Percentiles rank a stretch among this genome's conserved stretches.
Evolutionary conservation across 2,888 invertebrate species (phyloP).

Genomic region (Anoplius nigerrimus): DNA sequence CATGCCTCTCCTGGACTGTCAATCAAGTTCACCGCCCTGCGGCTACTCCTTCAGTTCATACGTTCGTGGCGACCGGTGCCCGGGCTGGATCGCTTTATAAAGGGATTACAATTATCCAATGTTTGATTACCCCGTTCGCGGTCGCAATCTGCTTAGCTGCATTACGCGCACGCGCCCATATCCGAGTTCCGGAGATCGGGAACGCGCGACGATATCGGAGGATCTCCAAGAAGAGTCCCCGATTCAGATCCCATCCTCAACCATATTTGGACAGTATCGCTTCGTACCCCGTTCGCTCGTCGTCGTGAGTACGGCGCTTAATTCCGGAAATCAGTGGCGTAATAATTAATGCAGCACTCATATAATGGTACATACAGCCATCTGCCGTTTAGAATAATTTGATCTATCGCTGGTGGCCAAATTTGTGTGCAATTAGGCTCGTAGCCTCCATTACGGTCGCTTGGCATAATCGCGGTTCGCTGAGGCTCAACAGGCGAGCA

Average conservation of each 20-base stretch:
- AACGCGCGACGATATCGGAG: neutral
- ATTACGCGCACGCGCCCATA: slow-evolving; percentile 24
- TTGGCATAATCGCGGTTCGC: neutral
- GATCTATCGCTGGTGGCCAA: too few species aligned
- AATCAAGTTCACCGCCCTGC: slow-evolving; percentile 67
- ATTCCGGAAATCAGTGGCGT: too few species aligned
- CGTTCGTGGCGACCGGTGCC: slow-evolving; percentile 29
- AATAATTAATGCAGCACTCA: too few species aligned
- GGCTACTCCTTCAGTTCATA: slow-evolving; percentile 52
- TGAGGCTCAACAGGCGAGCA: neutral
- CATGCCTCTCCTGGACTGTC: slow-evolving; percentile 67
- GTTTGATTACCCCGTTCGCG: slow-evolving; percentile 57
- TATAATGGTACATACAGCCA: too few species aligned
- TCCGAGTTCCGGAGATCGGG: slow-evolving; percentile 14
- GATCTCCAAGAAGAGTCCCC: too few species aligned
- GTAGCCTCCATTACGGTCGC: neutral
- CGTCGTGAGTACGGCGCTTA: too few species aligned
- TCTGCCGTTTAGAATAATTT: too few species aligned
- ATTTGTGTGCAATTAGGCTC: too few species aligned
- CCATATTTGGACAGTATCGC: too few species aligned
- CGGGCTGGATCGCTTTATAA: slow-evolving; percentile 61
- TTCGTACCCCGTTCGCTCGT: too few species aligned
- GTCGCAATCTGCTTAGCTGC: slow-evolving; percentile 50
- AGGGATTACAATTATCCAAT: slow-evolving; percentile 64
- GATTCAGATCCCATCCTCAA: too few species aligned